Percentiles rank a stretch among this genome's conserved stretches.
Evolutionary conservation across 2,888 invertebrate species (phyloP).

Genomic region (Cheilosia variabilis): DNA sequence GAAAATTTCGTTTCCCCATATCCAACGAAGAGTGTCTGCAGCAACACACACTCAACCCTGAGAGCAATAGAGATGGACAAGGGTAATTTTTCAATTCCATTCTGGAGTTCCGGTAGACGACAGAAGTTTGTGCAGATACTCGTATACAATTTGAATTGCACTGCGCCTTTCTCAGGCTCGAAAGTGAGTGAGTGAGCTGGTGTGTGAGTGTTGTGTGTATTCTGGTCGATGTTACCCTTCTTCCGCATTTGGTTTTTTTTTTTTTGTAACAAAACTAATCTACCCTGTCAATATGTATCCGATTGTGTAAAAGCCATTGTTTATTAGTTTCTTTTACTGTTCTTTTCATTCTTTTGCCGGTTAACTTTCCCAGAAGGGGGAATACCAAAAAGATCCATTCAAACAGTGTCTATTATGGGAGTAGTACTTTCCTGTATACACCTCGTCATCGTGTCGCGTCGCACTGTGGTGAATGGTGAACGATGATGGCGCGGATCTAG

Average conservation of each 20-base stretch:
- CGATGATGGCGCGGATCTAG: conserved; percentile 46
- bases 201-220: neutral
- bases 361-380: conserved; percentile 50
- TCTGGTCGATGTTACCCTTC: conserved; percentile 46
- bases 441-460: neutral
- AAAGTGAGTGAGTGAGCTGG: conserved; percentile 6
- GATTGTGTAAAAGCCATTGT: conserved; percentile 60
- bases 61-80: conserved; percentile 63
- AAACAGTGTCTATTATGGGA: conserved; percentile 26
- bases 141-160: conserved; percentile 13
- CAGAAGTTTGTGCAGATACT: conserved; percentile 38
- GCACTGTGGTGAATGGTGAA: neutral
- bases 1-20: neutral
- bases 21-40: conserved; percentile 28
- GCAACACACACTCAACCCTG: conserved; percentile 35
- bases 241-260: conserved; percentile 62
- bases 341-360: conserved; percentile 15
- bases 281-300: conserved; percentile 56
- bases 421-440: neutral
- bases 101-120: conserved; percentile 70
- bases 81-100: conserved; percentile 73
- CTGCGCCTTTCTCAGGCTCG: conserved; percentile 34
- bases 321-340: conserved; percentile 35
- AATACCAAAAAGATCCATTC: conserved; percentile 25
- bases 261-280: conserved; percentile 6